These are phyloP conservation scores for Carcina quercana DNA, from an alignment of 2,888 invertebrate genomes.

Conservation along the genomic window DNA sequence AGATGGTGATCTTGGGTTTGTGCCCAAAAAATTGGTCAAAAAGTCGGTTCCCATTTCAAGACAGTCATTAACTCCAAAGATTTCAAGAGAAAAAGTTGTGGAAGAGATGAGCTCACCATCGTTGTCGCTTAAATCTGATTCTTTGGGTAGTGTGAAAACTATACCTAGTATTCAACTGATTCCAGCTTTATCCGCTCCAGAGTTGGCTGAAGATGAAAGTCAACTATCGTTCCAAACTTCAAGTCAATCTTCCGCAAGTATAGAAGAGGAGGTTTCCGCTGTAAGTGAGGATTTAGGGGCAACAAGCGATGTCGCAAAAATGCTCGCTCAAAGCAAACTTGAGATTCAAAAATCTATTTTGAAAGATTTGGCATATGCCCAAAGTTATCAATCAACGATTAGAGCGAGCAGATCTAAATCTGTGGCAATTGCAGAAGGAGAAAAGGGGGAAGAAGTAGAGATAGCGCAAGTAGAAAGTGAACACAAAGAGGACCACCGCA, in stretches of 20 bases:
- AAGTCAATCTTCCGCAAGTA: conserved; percentile 31
- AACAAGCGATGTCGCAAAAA: conserved; percentile 35
- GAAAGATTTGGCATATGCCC: conserved; percentile 45
- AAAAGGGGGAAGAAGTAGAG: conserved; percentile 31
- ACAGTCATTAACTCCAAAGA: conserved; percentile 23
- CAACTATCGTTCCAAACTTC: conserved; percentile 51
- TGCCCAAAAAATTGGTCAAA: conserved; percentile 62
- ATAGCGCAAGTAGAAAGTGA: conserved; percentile 13
- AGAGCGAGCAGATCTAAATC: not conserved
- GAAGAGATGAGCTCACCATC: conserved; percentile 23
- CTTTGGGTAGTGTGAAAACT: conserved; percentile 45
- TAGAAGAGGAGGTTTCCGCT: conserved; percentile 12
- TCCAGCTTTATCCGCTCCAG: conserved; percentile 28
- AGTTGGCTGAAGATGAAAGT: conserved; percentile 39
- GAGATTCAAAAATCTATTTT: conserved; percentile 57
- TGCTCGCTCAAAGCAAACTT: conserved; percentile 43
- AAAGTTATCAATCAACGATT: conserved; percentile 21
- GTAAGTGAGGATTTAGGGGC: conserved; percentile 26
- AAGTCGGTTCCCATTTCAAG: conserved; percentile 26
- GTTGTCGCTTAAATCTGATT: conserved; percentile 28
- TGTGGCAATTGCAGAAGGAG: conserved; percentile 26
- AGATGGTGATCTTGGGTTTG: conserved; percentile 79
- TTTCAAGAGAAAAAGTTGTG: conserved; percentile 16
- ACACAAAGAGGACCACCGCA: conserved; percentile 6
- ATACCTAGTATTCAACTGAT: conserved; percentile 49